Evolutionary conservation across 2,113 vertebrate species (phyloP).

Genomic region (Climacteris rufus): DNA sequence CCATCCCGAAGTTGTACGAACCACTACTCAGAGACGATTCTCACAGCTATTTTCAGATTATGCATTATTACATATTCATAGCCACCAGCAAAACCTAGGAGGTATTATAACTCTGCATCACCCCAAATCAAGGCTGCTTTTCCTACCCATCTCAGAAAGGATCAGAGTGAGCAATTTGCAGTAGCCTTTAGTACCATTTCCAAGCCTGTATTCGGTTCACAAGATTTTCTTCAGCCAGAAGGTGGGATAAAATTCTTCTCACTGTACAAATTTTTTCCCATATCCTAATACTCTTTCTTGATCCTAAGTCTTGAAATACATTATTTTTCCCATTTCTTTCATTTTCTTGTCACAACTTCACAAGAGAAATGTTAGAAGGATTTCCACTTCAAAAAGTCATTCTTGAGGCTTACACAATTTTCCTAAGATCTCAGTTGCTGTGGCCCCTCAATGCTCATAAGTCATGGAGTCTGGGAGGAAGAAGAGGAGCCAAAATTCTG

Average conservation of each 20-base stretch:
- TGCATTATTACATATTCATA: constrained; percentile 1
- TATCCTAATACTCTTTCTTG: not conserved
- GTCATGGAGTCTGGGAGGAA: not conserved
- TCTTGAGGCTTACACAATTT: not conserved
- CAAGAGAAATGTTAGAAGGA: not conserved
- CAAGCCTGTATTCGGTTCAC: not conserved
- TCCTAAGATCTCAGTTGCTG: not conserved
- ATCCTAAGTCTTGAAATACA: not conserved
- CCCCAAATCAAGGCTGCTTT: not conserved
- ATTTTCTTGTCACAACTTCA: not conserved
- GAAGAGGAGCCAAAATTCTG: constrained; percentile 14
- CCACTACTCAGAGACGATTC: not conserved
- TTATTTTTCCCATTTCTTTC: not conserved
- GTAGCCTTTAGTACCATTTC: not conserved
- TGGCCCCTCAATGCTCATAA: not conserved
- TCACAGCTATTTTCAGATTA: constrained; percentile 47
- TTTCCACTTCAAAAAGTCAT: not conserved
- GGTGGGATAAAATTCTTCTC: not conserved
- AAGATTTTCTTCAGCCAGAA: not conserved
- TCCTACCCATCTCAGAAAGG: not conserved
- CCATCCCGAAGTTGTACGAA: not conserved
- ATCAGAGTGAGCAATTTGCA: not conserved
- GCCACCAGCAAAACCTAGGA: not conserved
- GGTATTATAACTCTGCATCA: not conserved
- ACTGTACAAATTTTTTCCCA: not conserved